Base-by-base conservation (phyloP, 2,113 vertebrate genomes). In the Tragulus kanchil region DNA sequence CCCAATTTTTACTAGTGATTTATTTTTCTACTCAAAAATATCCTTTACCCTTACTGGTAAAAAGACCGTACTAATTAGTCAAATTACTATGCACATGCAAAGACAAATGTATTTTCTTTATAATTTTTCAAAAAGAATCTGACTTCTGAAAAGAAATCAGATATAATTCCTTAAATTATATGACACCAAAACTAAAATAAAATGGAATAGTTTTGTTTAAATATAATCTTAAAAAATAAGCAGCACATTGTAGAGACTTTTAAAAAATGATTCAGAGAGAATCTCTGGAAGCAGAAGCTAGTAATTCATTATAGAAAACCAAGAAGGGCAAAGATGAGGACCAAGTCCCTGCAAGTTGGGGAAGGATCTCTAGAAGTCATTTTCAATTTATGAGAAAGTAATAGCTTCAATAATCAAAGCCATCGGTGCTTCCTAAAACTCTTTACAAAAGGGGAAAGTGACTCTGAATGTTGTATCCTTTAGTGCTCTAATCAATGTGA, bases 391-490 rank as follows among this genome's bases (percentile, higher is more conserved):
- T 56, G 48, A 45, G 19, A 67, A 73, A 81, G 54, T 90, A 83
- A 88, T 48, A 78, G 45, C 48, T 88, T 94, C 42, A 62, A 26
- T 67, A 93, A 91, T 90, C 73, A 93, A 88, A 92, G 14, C 14
- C 65, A 42, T 56, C 89, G 4, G 28, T 71, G 23, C 79, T 90
- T 87, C 67, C 61, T 62, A 52, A 79, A 89, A 58, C 93, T 17
- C 59, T 59, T 78, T 71, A 31, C 36, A 36, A 36, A 36, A 36
- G 36, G 36, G 36, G 36, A 36, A 36, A 36, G 36, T 71, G 93
- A 94, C 21, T 85, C 28, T 77, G n/a, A 93, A 82, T 42, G 62
- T 62, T 48, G 21, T 36, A 36, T 48, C 23, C 62, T 59, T 93
- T 36, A 25, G 3, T 42, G 8, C 58, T 59, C 91, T 36, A 25